Conservation (phyloP, 2,888 invertebrate species). For the Macroteleia sp. region DNA sequence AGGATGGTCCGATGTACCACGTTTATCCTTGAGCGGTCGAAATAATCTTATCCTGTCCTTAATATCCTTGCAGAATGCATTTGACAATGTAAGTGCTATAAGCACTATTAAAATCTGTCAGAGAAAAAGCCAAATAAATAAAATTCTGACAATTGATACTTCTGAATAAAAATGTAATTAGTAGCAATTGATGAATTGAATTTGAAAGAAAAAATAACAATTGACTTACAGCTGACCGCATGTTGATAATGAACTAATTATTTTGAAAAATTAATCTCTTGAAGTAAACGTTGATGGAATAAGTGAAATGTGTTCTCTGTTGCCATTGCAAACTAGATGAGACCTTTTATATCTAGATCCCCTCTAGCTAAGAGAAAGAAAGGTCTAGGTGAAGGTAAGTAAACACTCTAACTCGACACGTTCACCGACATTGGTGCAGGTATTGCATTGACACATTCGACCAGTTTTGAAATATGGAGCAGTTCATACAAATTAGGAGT, state of each 20-base stretch:
- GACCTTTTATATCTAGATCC: constrained; percentile 83
- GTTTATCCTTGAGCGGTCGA: constrained; percentile 76
- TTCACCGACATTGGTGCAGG: constrained; percentile 62
- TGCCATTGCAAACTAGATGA: constrained; percentile 80
- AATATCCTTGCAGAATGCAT: constrained; percentile 69
- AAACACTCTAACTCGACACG: constrained; percentile 66
- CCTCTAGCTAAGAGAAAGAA: constrained; percentile 81
- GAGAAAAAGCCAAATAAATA: no score
- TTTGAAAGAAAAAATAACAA: no score
- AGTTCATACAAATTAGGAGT: constrained; percentile 36
- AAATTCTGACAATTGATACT: no score
- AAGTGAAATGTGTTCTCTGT: constrained; percentile 78
- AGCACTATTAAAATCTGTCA: constrained; percentile 74
- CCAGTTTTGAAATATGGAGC: constrained; percentile 59
- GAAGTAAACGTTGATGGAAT: constrained; percentile 68
- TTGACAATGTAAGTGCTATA: constrained; percentile 69
- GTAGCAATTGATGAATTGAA: no score
- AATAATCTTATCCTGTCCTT: constrained; percentile 64
- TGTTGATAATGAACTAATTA: constrained; percentile 67
- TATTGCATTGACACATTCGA: constrained; percentile 60
- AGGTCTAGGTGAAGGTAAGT: constrained; percentile 84
- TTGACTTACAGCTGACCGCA: constrained; percentile 78
- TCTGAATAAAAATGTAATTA: no score
- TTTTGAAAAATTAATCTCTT: constrained; percentile 57
- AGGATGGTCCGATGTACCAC: constrained; percentile 75